phyloP scores from a whole-genome alignment of 2,888 invertebrate species.

The Tiliacea citrago region DNA sequence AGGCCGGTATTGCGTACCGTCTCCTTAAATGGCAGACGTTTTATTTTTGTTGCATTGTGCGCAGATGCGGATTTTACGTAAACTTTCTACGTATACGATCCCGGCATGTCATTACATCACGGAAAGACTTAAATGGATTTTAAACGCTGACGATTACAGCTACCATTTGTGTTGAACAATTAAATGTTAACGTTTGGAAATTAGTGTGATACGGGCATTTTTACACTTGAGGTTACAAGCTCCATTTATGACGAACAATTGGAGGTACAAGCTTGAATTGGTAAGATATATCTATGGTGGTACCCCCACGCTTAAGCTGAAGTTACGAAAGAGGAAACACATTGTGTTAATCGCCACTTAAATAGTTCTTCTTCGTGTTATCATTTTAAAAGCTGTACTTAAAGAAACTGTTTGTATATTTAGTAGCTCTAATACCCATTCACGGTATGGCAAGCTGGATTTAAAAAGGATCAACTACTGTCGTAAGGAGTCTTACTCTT shows the following conservation, averaged over 20 bases:
- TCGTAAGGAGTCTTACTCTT: slow-evolving; percentile 12
- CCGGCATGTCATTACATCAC: slow-evolving; percentile 67
- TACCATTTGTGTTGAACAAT: slow-evolving; percentile 65
- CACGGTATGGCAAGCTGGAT: slow-evolving; percentile 25
- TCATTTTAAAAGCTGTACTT: slow-evolving; percentile 9
- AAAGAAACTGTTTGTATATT: slow-evolving; percentile 21
- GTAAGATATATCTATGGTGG: slow-evolving; percentile 34
- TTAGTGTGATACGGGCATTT: slow-evolving; percentile 63
- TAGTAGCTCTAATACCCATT: slow-evolving; percentile 29
- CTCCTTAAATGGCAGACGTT: slow-evolving; percentile 80
- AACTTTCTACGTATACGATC: slow-evolving; percentile 77
- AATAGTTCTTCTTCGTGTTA: slow-evolving; percentile 5
- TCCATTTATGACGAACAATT: slow-evolving; percentile 63
- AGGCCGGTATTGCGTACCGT: slow-evolving; percentile 78
- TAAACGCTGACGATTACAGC: slow-evolving; percentile 62
- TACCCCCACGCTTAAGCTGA: slow-evolving; percentile 18
- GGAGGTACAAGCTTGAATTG: slow-evolving; percentile 49
- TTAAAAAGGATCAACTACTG: slow-evolving; percentile 22
- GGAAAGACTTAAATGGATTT: slow-evolving; percentile 63
- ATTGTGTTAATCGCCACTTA: slow-evolving; percentile 23
- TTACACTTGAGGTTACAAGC: slow-evolving; percentile 55
- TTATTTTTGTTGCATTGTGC: slow-evolving; percentile 84
- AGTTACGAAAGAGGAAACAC: slow-evolving; percentile 42
- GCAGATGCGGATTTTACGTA: slow-evolving; percentile 74
- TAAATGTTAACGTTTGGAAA: slow-evolving; percentile 59